Percentiles rank a stretch among this genome's conserved stretches.
These are phyloP conservation scores for Enteromius treurensis DNA, from an alignment of 2,797 vertebrate species.

Conservation along the genomic window DNA sequence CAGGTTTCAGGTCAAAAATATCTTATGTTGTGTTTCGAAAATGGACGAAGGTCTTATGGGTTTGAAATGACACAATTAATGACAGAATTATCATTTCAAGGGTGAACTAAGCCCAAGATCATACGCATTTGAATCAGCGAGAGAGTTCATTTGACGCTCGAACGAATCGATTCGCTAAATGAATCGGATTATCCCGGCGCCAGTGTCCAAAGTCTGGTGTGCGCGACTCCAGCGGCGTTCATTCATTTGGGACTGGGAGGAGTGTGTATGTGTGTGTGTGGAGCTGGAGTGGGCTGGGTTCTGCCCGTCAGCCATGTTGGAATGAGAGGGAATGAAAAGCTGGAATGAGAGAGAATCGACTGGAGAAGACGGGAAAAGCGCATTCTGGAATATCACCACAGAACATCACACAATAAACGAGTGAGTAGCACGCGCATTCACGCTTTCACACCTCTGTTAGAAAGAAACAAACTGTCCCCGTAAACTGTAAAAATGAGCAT, in stretches of 20 bases:
- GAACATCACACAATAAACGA: slow-evolving; percentile 11
- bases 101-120: not conserved
- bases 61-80: not conserved
- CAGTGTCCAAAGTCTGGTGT: not conserved
- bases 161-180: not conserved
- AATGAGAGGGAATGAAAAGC: slow-evolving; percentile 53
- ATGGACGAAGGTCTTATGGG: no score
- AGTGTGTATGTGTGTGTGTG: slow-evolving; percentile 11
- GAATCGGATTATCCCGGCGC: not conserved
- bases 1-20: no score
- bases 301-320: slow-evolving; percentile 67
- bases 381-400: not conserved
- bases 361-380: slow-evolving; percentile 37
- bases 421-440: slow-evolving; percentile 15
- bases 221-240: slow-evolving; percentile 21
- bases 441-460: no score
- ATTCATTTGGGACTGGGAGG: slow-evolving; percentile 41
- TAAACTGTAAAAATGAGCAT: not conserved
- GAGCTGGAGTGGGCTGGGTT: slow-evolving; percentile 41
- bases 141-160: not conserved
- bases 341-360: slow-evolving; percentile 45
- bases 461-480: not conserved
- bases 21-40: no score
- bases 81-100: not conserved
- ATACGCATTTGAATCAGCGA: not conserved